These are phyloP conservation scores for Peromyscus leucopus DNA, from an alignment of 2,113 vertebrate genomes.

Conservation along the genomic window DNA sequence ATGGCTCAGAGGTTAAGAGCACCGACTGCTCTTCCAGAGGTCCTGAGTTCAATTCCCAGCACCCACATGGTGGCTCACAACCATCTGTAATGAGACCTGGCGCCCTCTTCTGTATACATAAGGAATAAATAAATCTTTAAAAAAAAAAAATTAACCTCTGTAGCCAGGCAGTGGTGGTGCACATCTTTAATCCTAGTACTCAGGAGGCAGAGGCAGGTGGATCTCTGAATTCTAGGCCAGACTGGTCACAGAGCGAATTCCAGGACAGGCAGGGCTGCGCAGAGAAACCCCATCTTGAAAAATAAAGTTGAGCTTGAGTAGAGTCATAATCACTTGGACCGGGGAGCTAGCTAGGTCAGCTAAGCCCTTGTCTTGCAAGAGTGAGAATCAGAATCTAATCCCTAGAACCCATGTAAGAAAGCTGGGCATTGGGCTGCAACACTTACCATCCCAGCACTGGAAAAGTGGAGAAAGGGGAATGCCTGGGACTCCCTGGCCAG, in stretches of 20 bases:
- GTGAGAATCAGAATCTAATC: too few species aligned
- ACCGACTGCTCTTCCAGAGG: too few species aligned
- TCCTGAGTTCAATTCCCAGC: too few species aligned
- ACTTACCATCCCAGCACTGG: neutral
- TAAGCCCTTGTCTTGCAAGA: neutral
- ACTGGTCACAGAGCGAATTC: neutral
- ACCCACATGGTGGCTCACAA: too few species aligned
- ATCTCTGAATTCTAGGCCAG: neutral
- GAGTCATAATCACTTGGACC: neutral
- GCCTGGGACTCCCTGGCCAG: neutral
- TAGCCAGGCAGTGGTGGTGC: neutral
- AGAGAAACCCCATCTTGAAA: neutral
- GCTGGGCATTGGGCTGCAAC: neutral
- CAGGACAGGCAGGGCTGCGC: neutral
- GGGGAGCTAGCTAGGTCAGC: neutral
- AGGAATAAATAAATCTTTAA: too few species aligned
- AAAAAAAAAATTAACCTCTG: neutral
- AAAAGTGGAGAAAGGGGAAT: neutral
- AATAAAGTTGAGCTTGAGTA: neutral
- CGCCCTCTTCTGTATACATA: too few species aligned
- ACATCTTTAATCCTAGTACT: neutral
- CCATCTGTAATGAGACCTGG: too few species aligned
- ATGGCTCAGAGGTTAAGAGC: too few species aligned
- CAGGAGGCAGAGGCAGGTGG: neutral
- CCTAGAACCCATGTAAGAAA: neutral